A percentile compares a stretch with the other conserved stretches of the same genome.
Evolutionary conservation across 2,888 invertebrate genomes (phyloP).

Genomic region (Eilema depressum): DNA sequence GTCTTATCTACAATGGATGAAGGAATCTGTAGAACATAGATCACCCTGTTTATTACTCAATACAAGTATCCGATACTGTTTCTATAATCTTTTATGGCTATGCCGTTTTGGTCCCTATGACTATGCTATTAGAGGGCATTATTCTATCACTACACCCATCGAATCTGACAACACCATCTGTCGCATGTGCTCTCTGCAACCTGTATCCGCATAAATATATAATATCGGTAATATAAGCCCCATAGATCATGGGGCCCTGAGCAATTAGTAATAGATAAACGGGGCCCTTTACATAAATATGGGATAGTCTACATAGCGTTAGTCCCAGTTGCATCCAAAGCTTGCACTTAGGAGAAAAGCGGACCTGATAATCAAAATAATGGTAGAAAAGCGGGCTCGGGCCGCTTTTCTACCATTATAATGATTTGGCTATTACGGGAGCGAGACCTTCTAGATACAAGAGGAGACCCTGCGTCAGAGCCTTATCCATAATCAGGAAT

Average conservation of each 20-base stretch:
- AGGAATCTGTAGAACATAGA: not conserved
- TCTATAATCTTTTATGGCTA: not conserved
- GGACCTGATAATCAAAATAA: too few species aligned
- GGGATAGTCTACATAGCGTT: too few species aligned
- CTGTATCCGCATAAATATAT: not conserved
- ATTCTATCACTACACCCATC: not conserved
- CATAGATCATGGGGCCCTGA: not conserved
- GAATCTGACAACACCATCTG: not conserved
- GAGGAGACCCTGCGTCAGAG: not conserved
- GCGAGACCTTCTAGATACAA: too few species aligned
- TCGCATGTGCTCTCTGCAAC: constrained; percentile 2
- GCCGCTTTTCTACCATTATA: too few species aligned
- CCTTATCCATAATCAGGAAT: not conserved
- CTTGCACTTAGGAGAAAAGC: too few species aligned
- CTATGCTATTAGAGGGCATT: not conserved
- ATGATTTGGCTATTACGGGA: too few species aligned
- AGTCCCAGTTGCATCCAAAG: too few species aligned
- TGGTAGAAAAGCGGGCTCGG: too few species aligned
- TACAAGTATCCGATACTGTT: not conserved
- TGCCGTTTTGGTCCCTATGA: not conserved
- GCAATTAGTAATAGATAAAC: not conserved
- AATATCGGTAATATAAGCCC: not conserved
- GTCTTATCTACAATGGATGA: not conserved
- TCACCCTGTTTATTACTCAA: not conserved
- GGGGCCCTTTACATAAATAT: not conserved